Conservation (phyloP, 2,797 vertebrate genomes). For the Lycodopsis pacificus region DNA sequence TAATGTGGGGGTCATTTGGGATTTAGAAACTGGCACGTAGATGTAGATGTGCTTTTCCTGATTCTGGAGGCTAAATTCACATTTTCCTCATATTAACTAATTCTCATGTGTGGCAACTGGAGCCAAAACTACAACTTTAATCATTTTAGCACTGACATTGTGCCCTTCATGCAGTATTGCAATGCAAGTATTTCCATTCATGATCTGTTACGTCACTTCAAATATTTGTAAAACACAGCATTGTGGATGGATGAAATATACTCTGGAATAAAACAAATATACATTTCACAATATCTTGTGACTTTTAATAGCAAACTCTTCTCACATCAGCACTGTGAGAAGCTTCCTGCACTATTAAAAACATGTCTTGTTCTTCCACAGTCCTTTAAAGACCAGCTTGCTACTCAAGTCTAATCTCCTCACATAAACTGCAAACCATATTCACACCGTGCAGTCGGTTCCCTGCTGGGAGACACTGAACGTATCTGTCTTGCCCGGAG, state of each 20-base stretch:
- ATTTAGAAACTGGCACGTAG: not conserved
- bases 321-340: not conserved
- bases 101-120: not conserved
- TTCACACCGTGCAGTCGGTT: not conserved
- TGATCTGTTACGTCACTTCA: not conserved
- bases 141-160: not conserved
- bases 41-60: not conserved
- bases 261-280: not conserved
- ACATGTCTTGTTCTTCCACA: not conserved
- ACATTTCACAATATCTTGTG: not conserved
- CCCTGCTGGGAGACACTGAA: conserved; percentile 2
- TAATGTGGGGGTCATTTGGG: not conserved
- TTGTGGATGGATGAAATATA: not conserved
- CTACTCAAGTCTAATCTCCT: conserved; percentile 1
- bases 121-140: not conserved
- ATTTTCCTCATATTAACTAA: not conserved
- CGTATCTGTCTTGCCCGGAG: conserved; percentile 9
- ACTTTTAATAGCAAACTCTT: not conserved
- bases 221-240: not conserved
- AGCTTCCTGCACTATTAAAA: not conserved
- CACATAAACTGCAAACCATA: not conserved
- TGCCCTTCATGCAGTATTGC: not conserved
- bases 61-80: not conserved
- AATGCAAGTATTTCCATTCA: not conserved
- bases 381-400: not conserved